Evolutionary conservation across 2,888 invertebrate genomes (phyloP).

Genomic region (Scaptomyza caliginosa): DNA sequence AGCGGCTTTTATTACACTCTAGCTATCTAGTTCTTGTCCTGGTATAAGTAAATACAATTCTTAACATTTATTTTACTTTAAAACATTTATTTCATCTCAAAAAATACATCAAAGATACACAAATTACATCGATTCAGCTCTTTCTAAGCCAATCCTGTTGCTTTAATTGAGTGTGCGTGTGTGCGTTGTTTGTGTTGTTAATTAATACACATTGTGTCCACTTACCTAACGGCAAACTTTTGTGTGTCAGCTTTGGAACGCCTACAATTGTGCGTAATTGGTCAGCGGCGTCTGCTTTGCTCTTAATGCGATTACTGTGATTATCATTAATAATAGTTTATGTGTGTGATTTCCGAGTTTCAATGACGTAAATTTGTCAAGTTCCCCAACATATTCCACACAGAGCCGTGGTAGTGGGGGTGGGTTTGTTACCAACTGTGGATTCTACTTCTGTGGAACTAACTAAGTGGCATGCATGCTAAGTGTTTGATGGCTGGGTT

Average conservation of each 20-base stretch:
- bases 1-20: background rate
- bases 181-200: constrained; percentile 24
- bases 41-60: too few species aligned
- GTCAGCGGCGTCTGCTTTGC: constrained; percentile 20
- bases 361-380: constrained; percentile 50
- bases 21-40: background rate
- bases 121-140: background rate
- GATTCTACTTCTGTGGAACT: background rate
- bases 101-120: too few species aligned
- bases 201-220: constrained; percentile 49
- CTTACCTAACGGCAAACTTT: constrained; percentile 36
- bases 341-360: constrained; percentile 36
- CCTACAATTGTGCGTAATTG: constrained; percentile 41
- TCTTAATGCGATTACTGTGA: constrained; percentile 54
- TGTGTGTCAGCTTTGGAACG: constrained; percentile 1
- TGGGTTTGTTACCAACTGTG: background rate
- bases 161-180: constrained; percentile 37
- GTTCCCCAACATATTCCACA: constrained; percentile 2
- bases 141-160: constrained; percentile 2
- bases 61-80: background rate
- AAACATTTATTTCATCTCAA: too few species aligned
- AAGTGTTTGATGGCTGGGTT: constrained; percentile 24
- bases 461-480: constrained; percentile 10
- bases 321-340: constrained; percentile 52
- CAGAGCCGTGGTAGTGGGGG: background rate